Evolutionary conservation across 2,113 vertebrate genomes (phyloP).

Genomic region (Pelvicachromis taeniatus): DNA sequence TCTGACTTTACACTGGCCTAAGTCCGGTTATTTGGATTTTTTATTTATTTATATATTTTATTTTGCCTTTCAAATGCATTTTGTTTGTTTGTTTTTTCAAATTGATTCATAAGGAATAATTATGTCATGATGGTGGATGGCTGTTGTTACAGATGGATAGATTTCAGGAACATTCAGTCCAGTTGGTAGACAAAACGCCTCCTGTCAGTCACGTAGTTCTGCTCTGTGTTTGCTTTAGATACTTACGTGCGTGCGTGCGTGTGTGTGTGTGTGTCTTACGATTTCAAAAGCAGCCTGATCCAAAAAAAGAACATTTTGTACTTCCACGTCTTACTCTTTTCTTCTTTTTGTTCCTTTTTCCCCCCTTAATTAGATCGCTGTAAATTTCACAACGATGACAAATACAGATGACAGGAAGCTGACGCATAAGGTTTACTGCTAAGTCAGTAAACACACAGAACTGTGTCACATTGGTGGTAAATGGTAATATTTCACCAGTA

Average conservation of each 20-base stretch:
- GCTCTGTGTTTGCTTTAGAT: neutral
- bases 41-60: no score
- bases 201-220: neutral
- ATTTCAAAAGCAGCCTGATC: neutral
- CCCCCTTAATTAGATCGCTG: accelerated
- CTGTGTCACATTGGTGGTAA: constrained; percentile 1
- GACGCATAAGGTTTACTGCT: neutral
- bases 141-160: neutral
- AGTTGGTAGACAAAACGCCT: neutral
- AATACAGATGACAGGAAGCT: neutral
- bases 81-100: neutral
- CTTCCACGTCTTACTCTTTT: neutral
- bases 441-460: neutral
- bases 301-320: neutral
- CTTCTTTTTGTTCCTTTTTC: neutral
- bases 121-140: neutral
- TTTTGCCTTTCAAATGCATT: neutral
- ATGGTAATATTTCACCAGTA: neutral
- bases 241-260: neutral
- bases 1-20: neutral
- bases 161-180: neutral
- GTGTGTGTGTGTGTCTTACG: neutral
- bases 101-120: neutral
- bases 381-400: neutral
- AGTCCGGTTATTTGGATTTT: neutral